These are phyloP conservation scores for Elgaria multicarinata DNA, from an alignment of 2,113 vertebrate species.

Conservation along the genomic window DNA sequence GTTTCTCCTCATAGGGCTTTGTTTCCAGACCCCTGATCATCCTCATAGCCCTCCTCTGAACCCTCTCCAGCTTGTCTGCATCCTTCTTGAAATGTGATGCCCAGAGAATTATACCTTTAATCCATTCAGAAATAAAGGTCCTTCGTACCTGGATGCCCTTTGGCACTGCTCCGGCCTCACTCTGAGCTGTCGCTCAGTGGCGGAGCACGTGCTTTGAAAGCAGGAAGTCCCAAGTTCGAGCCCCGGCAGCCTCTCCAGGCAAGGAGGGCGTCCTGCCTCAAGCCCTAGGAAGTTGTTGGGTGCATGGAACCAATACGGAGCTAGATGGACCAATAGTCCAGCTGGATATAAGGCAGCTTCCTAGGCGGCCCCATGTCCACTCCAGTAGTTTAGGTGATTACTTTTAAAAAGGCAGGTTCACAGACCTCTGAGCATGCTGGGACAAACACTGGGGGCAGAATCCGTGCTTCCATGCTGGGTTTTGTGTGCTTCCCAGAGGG, in stretches of 20 bases:
- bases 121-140: too few species aligned
- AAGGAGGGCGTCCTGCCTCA: too few species aligned
- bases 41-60: too few species aligned
- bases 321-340: too few species aligned
- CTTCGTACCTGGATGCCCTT: too few species aligned
- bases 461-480: not conserved
- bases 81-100: too few species aligned
- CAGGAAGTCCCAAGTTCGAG: not conserved
- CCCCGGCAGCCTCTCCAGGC: not conserved
- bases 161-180: too few species aligned
- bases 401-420: not conserved
- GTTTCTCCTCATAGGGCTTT: too few species aligned
- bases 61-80: too few species aligned
- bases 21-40: too few species aligned
- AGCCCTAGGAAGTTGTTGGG: not conserved
- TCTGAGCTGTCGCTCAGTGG: not conserved
- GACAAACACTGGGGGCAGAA: too few species aligned
- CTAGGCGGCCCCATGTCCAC: not conserved
- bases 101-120: too few species aligned
- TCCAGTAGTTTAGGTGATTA: not conserved
- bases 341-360: not conserved
- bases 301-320: not conserved
- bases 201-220: not conserved
- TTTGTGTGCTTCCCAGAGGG: not conserved
- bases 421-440: not conserved